Evolutionary conservation across 1,140 invertebrate species (phyloP), one percentile per base, ranked within the genome.

Genomic region (Psilanteris sp.): DNA sequence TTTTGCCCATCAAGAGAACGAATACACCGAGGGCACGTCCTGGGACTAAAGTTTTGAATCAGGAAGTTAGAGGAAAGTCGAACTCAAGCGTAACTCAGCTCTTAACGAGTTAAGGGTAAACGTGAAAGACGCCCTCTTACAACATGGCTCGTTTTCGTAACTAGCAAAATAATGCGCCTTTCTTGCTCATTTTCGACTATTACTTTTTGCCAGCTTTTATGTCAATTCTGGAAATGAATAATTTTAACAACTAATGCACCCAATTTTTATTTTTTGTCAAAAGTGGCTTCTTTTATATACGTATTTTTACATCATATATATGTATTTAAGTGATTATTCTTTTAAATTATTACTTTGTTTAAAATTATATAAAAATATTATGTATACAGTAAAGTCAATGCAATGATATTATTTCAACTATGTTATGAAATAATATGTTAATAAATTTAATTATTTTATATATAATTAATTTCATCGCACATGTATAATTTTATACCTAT

Each of bases 31-130:
- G 50, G 50, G 50, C 67, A 71, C 67, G 67, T 77, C 74, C 61
- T 71, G 61, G 54, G 67, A 59, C 61, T 31, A 66, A 77, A 77
- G 74, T 77, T 77, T 67, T 67, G 67, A 67, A 52, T 77, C 67
- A 37, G 46, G 48, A 71, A 77, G 74, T 77, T 77, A 67, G 61
- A 31, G 54, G 32, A 61, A 66, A 67, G 74, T 71, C 52, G 52
- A 77, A 71, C 59, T 55, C 52, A 61, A 77, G 52, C 64, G 66
- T 52, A 76, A 70, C 59, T 71, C 64, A 48, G 44, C 70, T 74
- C 73, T 80, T 78, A 80, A 80, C 73, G 59, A 68, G 70, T 78
- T 77, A 74, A 72, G 66, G 55, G 76, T 26, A 70, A 78, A 72
- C 57, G 55, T 66, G 62, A 78, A 73, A 78, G 71, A 67, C 44